Conservation (phyloP, 92 coral and sea anemone species). For the Montipora capitata region DNA sequence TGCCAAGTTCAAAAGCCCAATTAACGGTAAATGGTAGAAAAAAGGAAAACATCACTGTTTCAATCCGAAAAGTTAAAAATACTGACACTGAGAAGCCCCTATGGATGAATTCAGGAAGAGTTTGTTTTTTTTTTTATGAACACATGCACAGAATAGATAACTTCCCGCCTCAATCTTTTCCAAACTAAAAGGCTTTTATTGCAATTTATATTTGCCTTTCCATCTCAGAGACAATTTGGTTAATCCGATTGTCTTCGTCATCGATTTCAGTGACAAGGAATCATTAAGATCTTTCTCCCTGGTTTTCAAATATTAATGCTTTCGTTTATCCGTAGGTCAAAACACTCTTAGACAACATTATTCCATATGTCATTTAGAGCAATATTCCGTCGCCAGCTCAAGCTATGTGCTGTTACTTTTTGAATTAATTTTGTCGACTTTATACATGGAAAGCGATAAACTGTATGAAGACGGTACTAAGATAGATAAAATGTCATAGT, state of each 20-base stretch:
- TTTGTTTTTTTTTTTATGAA: too few relatives aligned
- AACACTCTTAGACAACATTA: not conserved
- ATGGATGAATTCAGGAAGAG: not conserved
- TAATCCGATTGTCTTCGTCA: slow-evolving; percentile 16
- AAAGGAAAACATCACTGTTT: too few relatives aligned
- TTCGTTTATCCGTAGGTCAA: slow-evolving; percentile 27
- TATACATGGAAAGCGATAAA: too few relatives aligned
- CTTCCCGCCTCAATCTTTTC: not conserved
- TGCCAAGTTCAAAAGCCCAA: too few relatives aligned
- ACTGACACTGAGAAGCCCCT: not conserved
- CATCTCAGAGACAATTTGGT: not conserved
- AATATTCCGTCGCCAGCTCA: not conserved
- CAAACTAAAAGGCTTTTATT: not conserved
- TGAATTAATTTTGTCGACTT: not conserved
- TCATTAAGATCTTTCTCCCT: not conserved
- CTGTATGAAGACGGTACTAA: too few relatives aligned
- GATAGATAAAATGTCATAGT: not conserved
- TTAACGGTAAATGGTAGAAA: not conserved
- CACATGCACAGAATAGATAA: not conserved
- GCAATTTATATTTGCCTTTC: not conserved
- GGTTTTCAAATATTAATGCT: slow-evolving; percentile 53
- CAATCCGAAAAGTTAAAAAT: too few relatives aligned
- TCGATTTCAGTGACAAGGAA: not conserved
- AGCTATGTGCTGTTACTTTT: not conserved
- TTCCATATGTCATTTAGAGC: not conserved